A percentile compares a stretch with the other conserved stretches of the same genome.
These are phyloP conservation scores for Scarus forsteni DNA, from an alignment of 2,797 vertebrate species.

Conservation along the genomic window DNA sequence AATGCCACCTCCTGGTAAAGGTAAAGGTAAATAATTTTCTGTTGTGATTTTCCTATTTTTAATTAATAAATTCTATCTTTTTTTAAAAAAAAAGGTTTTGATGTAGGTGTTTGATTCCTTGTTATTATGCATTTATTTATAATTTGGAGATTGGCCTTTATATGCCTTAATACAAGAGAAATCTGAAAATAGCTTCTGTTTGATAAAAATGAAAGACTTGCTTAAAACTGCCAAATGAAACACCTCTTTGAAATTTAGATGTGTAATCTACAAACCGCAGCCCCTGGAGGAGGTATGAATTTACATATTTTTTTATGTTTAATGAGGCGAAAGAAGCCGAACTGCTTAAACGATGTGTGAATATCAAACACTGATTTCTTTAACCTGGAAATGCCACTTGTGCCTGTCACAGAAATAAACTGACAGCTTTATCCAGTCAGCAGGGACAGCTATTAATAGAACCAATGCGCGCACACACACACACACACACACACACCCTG, in stretches of 20 bases:
- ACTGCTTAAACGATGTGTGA: background rate
- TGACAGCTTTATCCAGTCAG: constrained; percentile 9
- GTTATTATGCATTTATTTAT: too few species aligned
- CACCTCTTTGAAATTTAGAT: background rate
- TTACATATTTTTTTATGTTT: background rate
- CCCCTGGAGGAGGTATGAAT: background rate
- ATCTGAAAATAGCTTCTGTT: background rate
- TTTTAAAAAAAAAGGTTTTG: too few species aligned
- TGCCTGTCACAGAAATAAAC: background rate
- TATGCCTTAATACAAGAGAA: background rate
- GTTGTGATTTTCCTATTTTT: too few species aligned
- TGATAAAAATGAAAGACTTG: too few species aligned
- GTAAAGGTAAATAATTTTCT: too few species aligned
- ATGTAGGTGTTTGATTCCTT: too few species aligned
- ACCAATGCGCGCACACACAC: constrained; percentile 5
- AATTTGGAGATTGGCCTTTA: too few species aligned
- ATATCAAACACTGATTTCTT: background rate
- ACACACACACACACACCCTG: constrained; percentile 11
- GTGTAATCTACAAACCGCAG: background rate
- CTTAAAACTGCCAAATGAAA: too few species aligned
- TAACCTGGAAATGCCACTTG: background rate
- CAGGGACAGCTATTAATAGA: constrained; percentile 39
- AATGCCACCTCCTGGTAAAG: too few species aligned
- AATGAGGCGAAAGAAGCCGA: background rate
- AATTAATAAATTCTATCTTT: too few species aligned